phyloP scores from a whole-genome alignment of 2,797 vertebrate genomes.

The Phoebastria nigripes region DNA sequence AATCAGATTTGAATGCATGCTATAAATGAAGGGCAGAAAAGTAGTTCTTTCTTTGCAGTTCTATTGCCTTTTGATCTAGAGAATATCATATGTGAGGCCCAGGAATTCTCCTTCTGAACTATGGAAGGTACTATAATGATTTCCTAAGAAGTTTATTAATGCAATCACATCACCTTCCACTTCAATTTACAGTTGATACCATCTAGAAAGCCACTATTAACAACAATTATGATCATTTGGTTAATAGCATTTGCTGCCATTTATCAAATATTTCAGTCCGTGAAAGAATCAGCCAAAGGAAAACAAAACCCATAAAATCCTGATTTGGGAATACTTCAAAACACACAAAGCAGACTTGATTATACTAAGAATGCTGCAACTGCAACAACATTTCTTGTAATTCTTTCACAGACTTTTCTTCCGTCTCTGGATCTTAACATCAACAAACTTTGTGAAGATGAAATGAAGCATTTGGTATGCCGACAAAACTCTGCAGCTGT shows the following conservation, averaged over 20 bases:
- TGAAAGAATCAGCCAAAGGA: background rate
- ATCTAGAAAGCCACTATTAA: background rate
- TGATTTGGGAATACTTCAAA: conserved; percentile 15
- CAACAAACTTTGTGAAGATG: conserved; percentile 32
- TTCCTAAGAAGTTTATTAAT: conserved; percentile 28
- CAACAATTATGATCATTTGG: background rate
- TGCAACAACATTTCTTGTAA: conserved; percentile 29
- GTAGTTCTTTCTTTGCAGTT: conserved; percentile 2
- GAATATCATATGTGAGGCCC: background rate
- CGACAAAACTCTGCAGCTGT: conserved; percentile 17
- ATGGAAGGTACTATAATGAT: background rate
- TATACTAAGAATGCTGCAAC: background rate
- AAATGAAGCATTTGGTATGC: conserved; percentile 46
- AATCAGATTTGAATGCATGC: conserved; percentile 3
- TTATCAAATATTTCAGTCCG: background rate
- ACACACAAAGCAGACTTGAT: conserved; percentile 19
- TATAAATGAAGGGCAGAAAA: conserved; percentile 52
- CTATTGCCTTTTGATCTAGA: background rate
- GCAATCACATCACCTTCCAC: background rate
- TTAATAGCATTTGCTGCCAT: background rate
- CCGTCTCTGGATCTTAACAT: conserved; percentile 19
- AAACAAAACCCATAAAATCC: background rate
- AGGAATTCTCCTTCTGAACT: conserved; percentile 55
- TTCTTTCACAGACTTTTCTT: conserved; percentile 41
- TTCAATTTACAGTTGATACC: background rate